A percentile compares a stretch with the other conserved stretches of the same genome.
Conservation (phyloP, 2,797 vertebrate species). For the Clarias laeviceps region DNA sequence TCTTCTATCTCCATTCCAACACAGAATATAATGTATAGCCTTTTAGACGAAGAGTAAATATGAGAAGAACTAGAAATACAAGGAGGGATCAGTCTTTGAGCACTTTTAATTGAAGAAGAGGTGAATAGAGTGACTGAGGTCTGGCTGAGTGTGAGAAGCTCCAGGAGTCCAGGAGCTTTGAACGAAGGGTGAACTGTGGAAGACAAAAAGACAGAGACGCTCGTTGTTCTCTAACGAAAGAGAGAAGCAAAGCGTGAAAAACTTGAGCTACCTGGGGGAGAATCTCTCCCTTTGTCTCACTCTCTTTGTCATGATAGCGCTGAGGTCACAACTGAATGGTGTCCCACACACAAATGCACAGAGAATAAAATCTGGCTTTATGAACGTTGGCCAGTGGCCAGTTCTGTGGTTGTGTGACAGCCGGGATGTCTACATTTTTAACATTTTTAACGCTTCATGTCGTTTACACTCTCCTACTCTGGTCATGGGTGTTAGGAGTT, state of each 20-base stretch:
- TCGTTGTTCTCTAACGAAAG: conserved; percentile 48
- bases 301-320: conserved; percentile 27
- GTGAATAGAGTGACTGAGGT: conserved; percentile 28
- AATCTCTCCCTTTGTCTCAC: conserved; percentile 44
- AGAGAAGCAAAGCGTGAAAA: conserved; percentile 54
- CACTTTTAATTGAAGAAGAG: conserved; percentile 28
- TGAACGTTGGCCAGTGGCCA: not conserved
- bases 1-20: not conserved
- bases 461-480: conserved; percentile 21
- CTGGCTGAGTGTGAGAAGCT: conserved; percentile 30
- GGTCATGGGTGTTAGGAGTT: conserved; percentile 27
- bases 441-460: not conserved
- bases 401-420: not conserved
- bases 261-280: conserved; percentile 53
- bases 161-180: conserved; percentile 37
- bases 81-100: conserved; percentile 20
- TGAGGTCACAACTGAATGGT: conserved; percentile 37
- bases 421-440: not conserved
- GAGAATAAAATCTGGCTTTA: conserved; percentile 11
- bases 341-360: conserved; percentile 4
- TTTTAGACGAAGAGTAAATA: conserved; percentile 8
- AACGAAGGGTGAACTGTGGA: conserved; percentile 33
- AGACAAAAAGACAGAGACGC: conserved; percentile 50
- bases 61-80: conserved; percentile 25
- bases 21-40: conserved; percentile 3